phyloP scores from a whole-genome alignment of 2,888 invertebrate species.

The Chrysodeixis includens region DNA sequence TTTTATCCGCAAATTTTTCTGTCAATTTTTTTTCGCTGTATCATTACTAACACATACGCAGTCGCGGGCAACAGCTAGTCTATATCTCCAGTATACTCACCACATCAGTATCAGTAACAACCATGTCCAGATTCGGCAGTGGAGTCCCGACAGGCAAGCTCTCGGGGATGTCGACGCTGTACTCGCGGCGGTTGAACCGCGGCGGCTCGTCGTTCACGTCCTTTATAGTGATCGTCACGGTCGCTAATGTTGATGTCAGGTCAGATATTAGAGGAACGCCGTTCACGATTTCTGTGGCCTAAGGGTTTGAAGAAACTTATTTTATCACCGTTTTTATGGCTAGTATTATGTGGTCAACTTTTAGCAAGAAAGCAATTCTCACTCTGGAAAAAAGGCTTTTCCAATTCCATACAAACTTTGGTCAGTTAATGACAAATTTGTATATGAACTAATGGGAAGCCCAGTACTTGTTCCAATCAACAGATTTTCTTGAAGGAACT shows the following conservation, averaged over 20 bases:
- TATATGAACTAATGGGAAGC: no score
- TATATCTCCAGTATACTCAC: slow-evolving; percentile 84
- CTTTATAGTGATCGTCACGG: slow-evolving; percentile 94
- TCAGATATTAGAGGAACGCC: slow-evolving; percentile 92
- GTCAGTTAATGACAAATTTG: no score
- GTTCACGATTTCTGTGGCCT: slow-evolving; percentile 94
- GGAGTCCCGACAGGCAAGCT: slow-evolving; percentile 95
- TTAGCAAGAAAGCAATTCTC: no score
- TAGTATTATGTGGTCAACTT: not conserved
- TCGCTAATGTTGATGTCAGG: slow-evolving; percentile 91
- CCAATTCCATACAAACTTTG: no score
- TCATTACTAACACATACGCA: no score
- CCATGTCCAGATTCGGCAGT: slow-evolving; percentile 94
- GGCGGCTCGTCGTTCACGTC: slow-evolving; percentile 97
- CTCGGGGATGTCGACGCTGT: slow-evolving; percentile 94
- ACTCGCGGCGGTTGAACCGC: slow-evolving; percentile 94
- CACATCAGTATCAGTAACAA: slow-evolving; percentile 95
- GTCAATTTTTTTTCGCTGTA: no score
- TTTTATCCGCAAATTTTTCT: no score
- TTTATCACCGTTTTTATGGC: not conserved
- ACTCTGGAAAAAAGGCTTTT: no score
- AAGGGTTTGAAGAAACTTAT: slow-evolving; percentile 15
- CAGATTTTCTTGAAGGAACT: no score
- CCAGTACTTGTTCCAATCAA: no score
- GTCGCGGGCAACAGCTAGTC: no score